Evolutionary conservation across 1,140 invertebrate species (phyloP).

Genomic region (Colletes gigas): DNA sequence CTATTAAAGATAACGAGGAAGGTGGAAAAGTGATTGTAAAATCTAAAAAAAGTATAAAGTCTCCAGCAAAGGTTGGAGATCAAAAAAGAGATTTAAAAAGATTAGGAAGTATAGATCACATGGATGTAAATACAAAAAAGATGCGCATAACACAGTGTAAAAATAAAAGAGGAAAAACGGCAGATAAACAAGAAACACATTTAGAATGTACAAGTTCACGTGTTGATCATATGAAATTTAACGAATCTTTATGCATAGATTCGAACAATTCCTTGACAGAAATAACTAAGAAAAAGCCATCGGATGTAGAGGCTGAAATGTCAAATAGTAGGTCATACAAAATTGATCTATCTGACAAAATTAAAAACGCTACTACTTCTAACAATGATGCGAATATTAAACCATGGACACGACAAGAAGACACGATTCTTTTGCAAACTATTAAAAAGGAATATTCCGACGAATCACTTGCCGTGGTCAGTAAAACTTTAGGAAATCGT

Average conservation of each 20-base stretch:
- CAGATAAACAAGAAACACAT: conserved; percentile 67
- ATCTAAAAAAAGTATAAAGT: conserved; percentile 66
- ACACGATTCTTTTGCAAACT: conserved; percentile 75
- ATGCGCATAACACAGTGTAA: conserved; percentile 58
- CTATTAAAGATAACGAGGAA: conserved; percentile 74
- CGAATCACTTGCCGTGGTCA: conserved; percentile 70
- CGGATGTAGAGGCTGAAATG: conserved; percentile 4
- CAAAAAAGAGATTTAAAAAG: conserved; percentile 64
- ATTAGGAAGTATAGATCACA: conserved; percentile 22
- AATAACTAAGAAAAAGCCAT: conserved; percentile 42
- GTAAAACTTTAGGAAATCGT: conserved; percentile 70
- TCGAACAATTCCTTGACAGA: conserved; percentile 18
- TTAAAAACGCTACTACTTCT: conserved; percentile 45
- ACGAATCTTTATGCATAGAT: conserved; percentile 23
- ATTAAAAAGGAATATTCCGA: conserved; percentile 78
- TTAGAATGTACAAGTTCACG: conserved; percentile 43
- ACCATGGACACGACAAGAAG: conserved; percentile 78
- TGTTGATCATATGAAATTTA: conserved; percentile 6
- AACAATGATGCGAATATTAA: conserved; percentile 50
- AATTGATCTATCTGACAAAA: not conserved
- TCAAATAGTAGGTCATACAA: not conserved
- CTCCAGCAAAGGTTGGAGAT: conserved; percentile 70
- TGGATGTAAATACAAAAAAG: conserved; percentile 51
- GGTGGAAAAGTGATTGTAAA: conserved; percentile 66
- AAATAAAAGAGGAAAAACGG: conserved; percentile 72